Evolutionary conservation across 2,797 vertebrate genomes (phyloP), one percentile per base, ranked within the genome.

Genomic region (Pseudomugil tenellus): DNA sequence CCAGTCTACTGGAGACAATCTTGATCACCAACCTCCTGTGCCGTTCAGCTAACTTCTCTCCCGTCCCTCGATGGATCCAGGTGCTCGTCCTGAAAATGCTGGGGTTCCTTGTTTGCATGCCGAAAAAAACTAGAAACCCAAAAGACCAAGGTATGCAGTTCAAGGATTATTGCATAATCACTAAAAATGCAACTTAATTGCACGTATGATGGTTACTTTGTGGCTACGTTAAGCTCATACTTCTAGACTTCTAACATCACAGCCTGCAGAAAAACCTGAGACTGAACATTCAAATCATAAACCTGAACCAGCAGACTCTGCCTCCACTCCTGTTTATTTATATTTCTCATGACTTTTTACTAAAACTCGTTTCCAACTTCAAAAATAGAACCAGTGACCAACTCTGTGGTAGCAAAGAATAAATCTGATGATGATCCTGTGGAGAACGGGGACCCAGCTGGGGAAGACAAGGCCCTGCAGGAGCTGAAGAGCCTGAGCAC

Each of bases 1-100:
- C 86, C 76, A 94, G 94, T 77, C 87, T 95, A 3, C 75, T 94
- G 69, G 93, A 95, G 74, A 92, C 93, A 0, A 86, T 95, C 62
- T 8, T 94, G 67, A 88, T 95, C 77, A 92, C 92, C 66, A 89
- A 94, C 56, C 77, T 94, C 39, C 64, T 93, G 54, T 77, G 76
- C 70, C 76, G 70, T 56, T 67, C 84, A 6, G 70, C 3, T 23
- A 41, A 82, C 39, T 54, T 80, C 49, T 32, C 67, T 23, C 76
- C 85, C 0, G 58, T 91, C 58, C 93, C 94, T 2, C 2, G 0
- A 17, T 94, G 93, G 92, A 60, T 92, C 49, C 65, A n/a, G 23
- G 58, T 89, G 19, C n/a, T 93, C 2, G 67, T 94, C 48, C 79
- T 94, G 2, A 48, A 72, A 19, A 78, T 83, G 32, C 32, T 94